Percentiles rank a stretch among this genome's conserved stretches.
phyloP scores from a whole-genome alignment of 2,797 vertebrate species.

The Ptychobarbus kaznakovi region DNA sequence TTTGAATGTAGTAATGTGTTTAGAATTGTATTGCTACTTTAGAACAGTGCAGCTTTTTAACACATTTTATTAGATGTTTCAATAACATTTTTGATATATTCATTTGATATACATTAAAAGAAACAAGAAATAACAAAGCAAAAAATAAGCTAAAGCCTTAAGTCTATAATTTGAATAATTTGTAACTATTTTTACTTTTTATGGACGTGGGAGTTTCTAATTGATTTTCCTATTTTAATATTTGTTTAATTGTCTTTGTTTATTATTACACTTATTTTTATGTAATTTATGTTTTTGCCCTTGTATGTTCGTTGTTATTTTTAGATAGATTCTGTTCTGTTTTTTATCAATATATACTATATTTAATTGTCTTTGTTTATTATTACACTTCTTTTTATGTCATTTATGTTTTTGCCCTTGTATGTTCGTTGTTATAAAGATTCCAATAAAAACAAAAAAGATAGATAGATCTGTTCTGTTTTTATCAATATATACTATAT shows the following conservation, averaged over 20 bases:
- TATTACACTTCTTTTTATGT: neutral
- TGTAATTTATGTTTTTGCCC: neutral
- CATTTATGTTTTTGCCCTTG: neutral
- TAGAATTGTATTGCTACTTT: neutral
- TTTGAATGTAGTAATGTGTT: neutral
- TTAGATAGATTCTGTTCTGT: too few relatives aligned
- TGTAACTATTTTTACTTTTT: neutral
- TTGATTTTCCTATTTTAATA: neutral
- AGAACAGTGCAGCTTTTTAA: neutral
- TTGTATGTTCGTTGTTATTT: neutral
- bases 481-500: neutral
- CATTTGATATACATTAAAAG: neutral
- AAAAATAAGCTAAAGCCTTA: neutral
- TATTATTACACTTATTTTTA: neutral
- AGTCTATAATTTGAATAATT: neutral
- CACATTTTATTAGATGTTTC: neutral
- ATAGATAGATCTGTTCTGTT: too few relatives aligned
- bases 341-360: neutral
- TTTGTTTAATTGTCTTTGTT: neutral
- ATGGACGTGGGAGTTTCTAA: neutral
- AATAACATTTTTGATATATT: neutral
- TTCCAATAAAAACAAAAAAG: too few relatives aligned
- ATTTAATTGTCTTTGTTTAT: neutral
- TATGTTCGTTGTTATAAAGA: neutral
- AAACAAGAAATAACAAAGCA: too few relatives aligned